Evolutionary conservation across 2,888 invertebrate species (phyloP).

Genomic region (Rapana venosa): DNA sequence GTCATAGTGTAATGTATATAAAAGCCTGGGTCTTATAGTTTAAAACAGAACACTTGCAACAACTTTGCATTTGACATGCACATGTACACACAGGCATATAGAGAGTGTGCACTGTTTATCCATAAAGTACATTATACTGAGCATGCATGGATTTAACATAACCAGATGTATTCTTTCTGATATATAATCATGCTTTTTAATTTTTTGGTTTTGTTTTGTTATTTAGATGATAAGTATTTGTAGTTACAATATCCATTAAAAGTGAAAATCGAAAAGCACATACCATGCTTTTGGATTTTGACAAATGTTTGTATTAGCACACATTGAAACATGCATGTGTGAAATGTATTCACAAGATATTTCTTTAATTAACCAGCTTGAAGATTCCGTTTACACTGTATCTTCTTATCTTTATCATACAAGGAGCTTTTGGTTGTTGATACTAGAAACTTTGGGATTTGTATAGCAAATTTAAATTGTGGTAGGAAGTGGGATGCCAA

Average conservation of each 20-base stretch:
- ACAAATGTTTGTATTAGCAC: background rate
- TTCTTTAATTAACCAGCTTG: background rate
- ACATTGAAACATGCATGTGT: background rate
- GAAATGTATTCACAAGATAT: background rate
- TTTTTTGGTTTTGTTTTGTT: background rate
- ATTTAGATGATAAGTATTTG: background rate
- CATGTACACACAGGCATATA: too few species aligned
- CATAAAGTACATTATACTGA: background rate
- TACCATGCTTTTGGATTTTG: background rate
- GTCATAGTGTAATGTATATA: background rate
- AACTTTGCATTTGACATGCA: background rate
- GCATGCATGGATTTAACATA: background rate
- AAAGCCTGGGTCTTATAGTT: conserved; percentile 25
- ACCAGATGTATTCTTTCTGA: background rate
- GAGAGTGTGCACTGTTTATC: background rate
- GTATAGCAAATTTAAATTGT: too few species aligned
- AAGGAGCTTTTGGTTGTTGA: background rate
- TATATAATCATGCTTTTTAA: background rate
- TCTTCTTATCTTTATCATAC: background rate
- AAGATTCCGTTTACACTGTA: background rate
- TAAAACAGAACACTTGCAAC: background rate
- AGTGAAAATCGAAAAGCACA: background rate
- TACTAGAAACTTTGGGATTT: too few species aligned
- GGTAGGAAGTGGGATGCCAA: too few species aligned
- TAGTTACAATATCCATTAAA: background rate